Percentiles rank a stretch among this genome's conserved stretches.
These are phyloP conservation scores for Lingula anatina DNA, from an alignment of 2,888 invertebrate species.

Conservation along the genomic window DNA sequence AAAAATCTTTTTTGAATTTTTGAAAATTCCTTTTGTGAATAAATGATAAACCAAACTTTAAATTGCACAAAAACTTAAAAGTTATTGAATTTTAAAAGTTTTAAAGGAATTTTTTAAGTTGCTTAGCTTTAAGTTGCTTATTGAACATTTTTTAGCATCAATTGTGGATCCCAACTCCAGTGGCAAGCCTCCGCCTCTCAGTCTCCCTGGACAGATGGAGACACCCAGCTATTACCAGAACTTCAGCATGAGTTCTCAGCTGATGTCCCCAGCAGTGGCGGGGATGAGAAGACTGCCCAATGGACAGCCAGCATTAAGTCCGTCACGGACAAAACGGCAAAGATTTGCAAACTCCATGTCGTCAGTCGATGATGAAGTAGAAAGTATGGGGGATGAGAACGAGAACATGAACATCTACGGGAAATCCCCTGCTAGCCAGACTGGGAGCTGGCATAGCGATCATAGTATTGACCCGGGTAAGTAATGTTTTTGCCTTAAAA, in stretches of 20 bases:
- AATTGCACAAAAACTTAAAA: too few species aligned
- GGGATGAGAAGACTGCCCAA: conserved; percentile 16
- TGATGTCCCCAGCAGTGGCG: too few species aligned
- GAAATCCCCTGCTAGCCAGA: conserved; percentile 51
- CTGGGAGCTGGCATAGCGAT: conserved; percentile 57
- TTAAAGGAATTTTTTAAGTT: too few species aligned
- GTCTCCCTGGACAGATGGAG: conserved; percentile 93
- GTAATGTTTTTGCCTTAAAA: background rate
- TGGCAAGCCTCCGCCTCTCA: too few species aligned
- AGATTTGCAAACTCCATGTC: conserved; percentile 52
- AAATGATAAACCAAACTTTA: too few species aligned
- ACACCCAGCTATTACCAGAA: conserved; percentile 77
- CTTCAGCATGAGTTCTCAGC: conserved; percentile 65
- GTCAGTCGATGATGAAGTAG: conserved; percentile 58
- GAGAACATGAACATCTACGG: conserved; percentile 54
- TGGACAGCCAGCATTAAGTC: conserved; percentile 21
- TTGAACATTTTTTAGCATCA: too few species aligned
- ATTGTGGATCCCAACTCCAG: too few species aligned
- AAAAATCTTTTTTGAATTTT: too few species aligned
- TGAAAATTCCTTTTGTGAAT: too few species aligned
- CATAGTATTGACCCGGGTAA: conserved; percentile 38
- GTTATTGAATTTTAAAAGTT: too few species aligned
- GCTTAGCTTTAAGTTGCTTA: too few species aligned
- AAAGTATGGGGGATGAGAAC: conserved; percentile 52
- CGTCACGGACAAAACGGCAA: conserved; percentile 48